Evolutionary conservation across 1,140 invertebrate genomes (phyloP).

Genomic region (Babylonia areolata): DNA sequence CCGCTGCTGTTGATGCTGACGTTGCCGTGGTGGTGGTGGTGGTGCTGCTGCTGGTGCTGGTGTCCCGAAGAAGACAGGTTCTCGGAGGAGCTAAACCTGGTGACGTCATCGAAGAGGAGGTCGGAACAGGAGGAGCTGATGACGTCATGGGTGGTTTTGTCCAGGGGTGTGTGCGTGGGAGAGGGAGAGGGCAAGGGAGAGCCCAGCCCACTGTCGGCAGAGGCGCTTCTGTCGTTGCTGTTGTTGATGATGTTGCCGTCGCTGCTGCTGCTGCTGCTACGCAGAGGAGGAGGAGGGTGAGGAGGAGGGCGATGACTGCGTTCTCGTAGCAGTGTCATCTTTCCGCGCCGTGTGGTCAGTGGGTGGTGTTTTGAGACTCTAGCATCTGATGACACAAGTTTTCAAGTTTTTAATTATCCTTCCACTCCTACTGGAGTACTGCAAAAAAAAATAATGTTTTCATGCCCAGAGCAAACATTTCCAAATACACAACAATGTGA

Average conservation of each 20-base stretch:
- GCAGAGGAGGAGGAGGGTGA: too few relatives aligned
- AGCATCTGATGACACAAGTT: neutral
- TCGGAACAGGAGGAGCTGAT: neutral
- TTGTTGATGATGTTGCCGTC: neutral
- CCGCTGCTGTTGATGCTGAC: neutral
- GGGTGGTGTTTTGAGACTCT: neutral
- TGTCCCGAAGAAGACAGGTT: neutral
- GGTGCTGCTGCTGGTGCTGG: neutral
- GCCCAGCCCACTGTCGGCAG: slow-evolving; percentile 18
- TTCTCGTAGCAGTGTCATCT: neutral
- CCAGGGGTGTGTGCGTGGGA: neutral
- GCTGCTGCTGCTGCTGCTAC: too few relatives aligned
- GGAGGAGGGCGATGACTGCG: neutral
- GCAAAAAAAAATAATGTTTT: too few relatives aligned
- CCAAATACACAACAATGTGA: too few relatives aligned
- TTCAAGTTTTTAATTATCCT: neutral
- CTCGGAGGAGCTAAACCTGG: neutral
- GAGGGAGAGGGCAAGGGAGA: neutral
- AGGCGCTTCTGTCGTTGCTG: neutral
- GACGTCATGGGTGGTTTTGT: slow-evolving; percentile 15
- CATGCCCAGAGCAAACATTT: too few relatives aligned
- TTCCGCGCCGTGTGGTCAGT: neutral
- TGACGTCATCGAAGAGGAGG: slow-evolving; percentile 5
- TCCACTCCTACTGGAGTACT: too few relatives aligned
- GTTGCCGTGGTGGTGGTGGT: neutral